Base-by-base conservation (phyloP, 2,113 vertebrate species). In the Helogale parvula region DNA sequence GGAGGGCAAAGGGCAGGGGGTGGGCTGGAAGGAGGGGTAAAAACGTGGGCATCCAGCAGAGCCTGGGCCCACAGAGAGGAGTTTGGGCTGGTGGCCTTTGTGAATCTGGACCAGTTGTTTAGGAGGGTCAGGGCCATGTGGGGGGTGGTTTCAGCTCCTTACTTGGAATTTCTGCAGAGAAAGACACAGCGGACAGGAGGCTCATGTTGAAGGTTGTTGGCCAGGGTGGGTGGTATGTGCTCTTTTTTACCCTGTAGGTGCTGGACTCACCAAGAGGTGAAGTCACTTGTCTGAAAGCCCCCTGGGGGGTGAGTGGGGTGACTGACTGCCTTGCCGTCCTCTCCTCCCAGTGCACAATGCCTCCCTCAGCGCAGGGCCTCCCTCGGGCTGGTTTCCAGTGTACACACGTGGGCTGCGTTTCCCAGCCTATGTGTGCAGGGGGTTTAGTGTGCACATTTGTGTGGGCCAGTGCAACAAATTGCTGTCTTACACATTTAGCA, bases 161-260 rank as follows among this genome's bases (percentile, higher is more conserved):
- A 98, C 98, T 98, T 98, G 23, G 98, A 98, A 54, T 97, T 88
- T 92, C 98, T 98, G 98, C 95, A 97, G 96, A 98, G 96, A 97
- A 81, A 98, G 74, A 57, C 0, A 94, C 25, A 52, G 68, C 50
- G 17, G 0, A 98, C 47, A 97, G 72, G 74, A 57, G 2, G 63
- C 10, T 31, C 74, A 83, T n/a, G 38, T 81, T 57, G 57, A 83
- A 47, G 41, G 10, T 23, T 33, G 23, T 19, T 83, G 2, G 19
- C 9, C 63, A n/a, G 33, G 47, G 17, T 41, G 63, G 85, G 47
- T 1, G 4, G 47, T 7, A 65, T 50, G 27, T 25, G 5, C 14
- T 14, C 80, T 33, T 63, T 69, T 72, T 92, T 21, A 8, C 60
- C 25, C 52, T 84, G 41, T 66, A 81, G 93, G 52, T 38, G 68